phyloP scores from a whole-genome alignment of 2,113 vertebrate species.

The Mustela lutreola region DNA sequence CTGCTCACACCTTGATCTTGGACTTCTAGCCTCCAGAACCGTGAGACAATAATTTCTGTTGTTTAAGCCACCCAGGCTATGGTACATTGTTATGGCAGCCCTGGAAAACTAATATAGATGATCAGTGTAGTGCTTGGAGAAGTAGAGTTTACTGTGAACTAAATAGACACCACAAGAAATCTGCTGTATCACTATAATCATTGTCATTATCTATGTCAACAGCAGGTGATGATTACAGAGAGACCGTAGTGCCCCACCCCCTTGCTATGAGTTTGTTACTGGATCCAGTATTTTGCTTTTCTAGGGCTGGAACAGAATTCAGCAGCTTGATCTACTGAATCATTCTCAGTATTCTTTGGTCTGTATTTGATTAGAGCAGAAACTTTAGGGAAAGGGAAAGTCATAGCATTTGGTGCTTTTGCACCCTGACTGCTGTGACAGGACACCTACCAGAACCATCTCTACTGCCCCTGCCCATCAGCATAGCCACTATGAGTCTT shows the following conservation, averaged over 20 bases:
- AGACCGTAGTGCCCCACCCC: neutral
- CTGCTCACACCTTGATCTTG: neutral
- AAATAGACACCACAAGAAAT: neutral
- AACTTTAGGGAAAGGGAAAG: neutral
- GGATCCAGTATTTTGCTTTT: neutral
- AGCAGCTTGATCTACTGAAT: neutral
- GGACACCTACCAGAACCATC: neutral
- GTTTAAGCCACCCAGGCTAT: neutral
- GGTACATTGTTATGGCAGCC: neutral
- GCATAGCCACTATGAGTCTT: neutral
- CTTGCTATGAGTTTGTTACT: neutral
- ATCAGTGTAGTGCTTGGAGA: neutral
- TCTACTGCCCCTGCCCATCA: neutral
- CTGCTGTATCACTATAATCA: neutral
- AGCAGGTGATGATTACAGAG: neutral
- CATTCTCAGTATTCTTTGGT: neutral
- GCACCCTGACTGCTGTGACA: neutral
- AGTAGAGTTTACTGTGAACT: neutral
- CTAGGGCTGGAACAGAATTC: neutral
- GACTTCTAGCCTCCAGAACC: neutral
- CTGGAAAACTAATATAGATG: neutral
- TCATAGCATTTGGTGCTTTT: neutral
- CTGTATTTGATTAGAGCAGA: neutral
- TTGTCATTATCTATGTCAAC: neutral
- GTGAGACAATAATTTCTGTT: neutral